These are phyloP conservation scores for Meriones psammophilus DNA, from an alignment of 2,797 vertebrate genomes.

Conservation along the genomic window DNA sequence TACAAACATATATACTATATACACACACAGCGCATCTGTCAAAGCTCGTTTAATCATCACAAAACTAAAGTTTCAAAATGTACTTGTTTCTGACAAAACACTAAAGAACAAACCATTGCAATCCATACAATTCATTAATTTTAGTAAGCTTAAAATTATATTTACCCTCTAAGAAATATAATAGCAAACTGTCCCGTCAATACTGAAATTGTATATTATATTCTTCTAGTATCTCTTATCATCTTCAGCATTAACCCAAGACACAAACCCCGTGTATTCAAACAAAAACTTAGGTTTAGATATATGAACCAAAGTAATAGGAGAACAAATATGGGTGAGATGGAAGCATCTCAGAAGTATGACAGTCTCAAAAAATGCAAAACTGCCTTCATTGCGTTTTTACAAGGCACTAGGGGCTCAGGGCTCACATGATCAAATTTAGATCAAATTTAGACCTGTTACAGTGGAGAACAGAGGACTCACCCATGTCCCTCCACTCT, in stretches of 20 bases:
- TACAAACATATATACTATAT: not conserved
- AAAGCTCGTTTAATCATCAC: not conserved
- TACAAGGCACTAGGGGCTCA: not conserved
- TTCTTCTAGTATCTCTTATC: slow-evolving; percentile 47
- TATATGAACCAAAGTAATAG: slow-evolving; percentile 35
- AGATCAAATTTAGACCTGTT: not conserved
- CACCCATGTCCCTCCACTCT: slow-evolving; percentile 27
- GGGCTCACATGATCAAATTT: not conserved
- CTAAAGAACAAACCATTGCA: slow-evolving; percentile 43
- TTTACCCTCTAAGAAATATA: slow-evolving; percentile 58
- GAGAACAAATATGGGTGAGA: not conserved
- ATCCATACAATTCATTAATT: slow-evolving; percentile 35
- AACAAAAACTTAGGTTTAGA: slow-evolving; percentile 49
- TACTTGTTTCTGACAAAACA: slow-evolving; percentile 1
- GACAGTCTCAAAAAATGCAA: slow-evolving; percentile 27
- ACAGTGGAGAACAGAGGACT: not conserved
- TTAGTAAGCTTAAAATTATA: slow-evolving; percentile 19
- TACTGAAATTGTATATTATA: slow-evolving; percentile 20
- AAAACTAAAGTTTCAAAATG: slow-evolving; percentile 63
- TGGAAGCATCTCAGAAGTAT: slow-evolving; percentile 20
- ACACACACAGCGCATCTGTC: not conserved
- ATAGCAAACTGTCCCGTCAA: slow-evolving; percentile 26
- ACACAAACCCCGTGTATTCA: slow-evolving; percentile 44
- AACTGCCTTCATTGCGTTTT: slow-evolving; percentile 12
- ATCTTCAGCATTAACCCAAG: slow-evolving; percentile 39